phyloP scores from a whole-genome alignment of 2,797 vertebrate species.

The Muscicapa striata region DNA sequence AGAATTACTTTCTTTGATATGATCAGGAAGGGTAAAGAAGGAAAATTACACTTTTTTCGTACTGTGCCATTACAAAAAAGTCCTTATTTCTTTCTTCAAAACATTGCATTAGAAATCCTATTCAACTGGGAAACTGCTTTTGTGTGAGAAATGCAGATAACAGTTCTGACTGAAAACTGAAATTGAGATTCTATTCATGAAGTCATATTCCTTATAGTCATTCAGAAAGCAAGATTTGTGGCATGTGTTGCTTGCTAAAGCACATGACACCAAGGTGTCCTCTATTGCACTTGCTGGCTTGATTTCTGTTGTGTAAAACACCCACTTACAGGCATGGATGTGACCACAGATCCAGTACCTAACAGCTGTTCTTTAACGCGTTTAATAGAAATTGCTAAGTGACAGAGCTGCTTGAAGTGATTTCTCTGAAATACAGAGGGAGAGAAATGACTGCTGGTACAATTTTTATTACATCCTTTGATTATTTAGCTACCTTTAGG shows the following conservation, averaged over 20 bases:
- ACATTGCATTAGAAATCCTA: not conserved
- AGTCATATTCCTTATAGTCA: not conserved
- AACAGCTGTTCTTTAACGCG: not conserved
- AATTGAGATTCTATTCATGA: not conserved
- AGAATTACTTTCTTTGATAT: not conserved
- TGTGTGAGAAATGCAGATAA: not conserved
- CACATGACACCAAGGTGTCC: rapidly evolving
- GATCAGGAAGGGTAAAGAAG: not conserved
- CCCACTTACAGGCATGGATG: rapidly evolving
- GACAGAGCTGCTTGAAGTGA: not conserved
- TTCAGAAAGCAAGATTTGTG: not conserved
- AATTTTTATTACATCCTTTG: not conserved
- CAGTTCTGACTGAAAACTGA: not conserved
- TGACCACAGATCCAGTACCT: not conserved
- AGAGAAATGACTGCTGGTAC: not conserved
- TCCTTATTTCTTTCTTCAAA: not conserved
- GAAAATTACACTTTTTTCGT: not conserved
- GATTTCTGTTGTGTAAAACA: not conserved
- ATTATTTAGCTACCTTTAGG: not conserved
- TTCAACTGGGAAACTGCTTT: not conserved
- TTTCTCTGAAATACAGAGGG: not conserved
- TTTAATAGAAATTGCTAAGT: not conserved
- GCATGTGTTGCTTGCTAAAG: not conserved
- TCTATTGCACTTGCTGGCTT: not conserved
- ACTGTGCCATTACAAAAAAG: not conserved